Conservation (phyloP, 2,888 invertebrate species). For the Drosophila siamana region DNA sequence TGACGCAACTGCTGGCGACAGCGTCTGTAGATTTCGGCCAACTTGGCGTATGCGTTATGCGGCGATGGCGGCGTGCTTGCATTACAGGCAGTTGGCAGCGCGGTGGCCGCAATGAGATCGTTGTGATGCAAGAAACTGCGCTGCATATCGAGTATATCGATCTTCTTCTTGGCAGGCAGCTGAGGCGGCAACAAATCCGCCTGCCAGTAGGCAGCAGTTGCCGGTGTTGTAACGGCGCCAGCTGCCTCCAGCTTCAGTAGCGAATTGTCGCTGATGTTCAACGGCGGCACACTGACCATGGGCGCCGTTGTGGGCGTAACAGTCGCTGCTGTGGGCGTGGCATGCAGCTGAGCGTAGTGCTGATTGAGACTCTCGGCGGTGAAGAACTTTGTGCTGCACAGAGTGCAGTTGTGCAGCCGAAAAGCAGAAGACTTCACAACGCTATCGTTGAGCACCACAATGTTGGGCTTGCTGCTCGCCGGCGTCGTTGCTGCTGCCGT, state of each 20-base stretch:
- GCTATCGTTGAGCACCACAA: slow-evolving; percentile 85
- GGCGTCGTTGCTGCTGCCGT: slow-evolving; percentile 32
- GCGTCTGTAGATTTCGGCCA: slow-evolving; percentile 60
- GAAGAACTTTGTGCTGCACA: slow-evolving; percentile 83
- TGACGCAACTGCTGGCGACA: slow-evolving; percentile 42
- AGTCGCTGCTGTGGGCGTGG: slow-evolving; percentile 9
- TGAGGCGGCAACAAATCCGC: slow-evolving; percentile 57
- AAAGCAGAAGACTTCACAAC: slow-evolving; percentile 84
- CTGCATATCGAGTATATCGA: slow-evolving; percentile 75
- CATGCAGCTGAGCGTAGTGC: slow-evolving; percentile 65
- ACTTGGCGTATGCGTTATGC: slow-evolving; percentile 47
- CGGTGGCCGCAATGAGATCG: slow-evolving; percentile 48
- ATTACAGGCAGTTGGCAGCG: not conserved
- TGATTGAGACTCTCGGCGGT: slow-evolving; percentile 80
- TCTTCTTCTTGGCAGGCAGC: slow-evolving; percentile 60
- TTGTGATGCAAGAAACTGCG: slow-evolving; percentile 72
- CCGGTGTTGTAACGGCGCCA: slow-evolving; percentile 1
- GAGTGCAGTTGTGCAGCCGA: slow-evolving; percentile 79
- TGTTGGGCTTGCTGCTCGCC: slow-evolving; percentile 77
- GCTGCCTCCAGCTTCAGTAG: slow-evolving; percentile 55
- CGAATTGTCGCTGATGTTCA: slow-evolving; percentile 44
- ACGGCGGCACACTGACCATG: slow-evolving; percentile 78
- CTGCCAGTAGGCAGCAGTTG: slow-evolving; percentile 60
- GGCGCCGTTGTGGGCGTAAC: slow-evolving; percentile 49
- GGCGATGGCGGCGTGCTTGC: slow-evolving; percentile 14